These are phyloP conservation scores for Lineus longissimus DNA, from an alignment of 1,140 invertebrate species.

Conservation along the genomic window DNA sequence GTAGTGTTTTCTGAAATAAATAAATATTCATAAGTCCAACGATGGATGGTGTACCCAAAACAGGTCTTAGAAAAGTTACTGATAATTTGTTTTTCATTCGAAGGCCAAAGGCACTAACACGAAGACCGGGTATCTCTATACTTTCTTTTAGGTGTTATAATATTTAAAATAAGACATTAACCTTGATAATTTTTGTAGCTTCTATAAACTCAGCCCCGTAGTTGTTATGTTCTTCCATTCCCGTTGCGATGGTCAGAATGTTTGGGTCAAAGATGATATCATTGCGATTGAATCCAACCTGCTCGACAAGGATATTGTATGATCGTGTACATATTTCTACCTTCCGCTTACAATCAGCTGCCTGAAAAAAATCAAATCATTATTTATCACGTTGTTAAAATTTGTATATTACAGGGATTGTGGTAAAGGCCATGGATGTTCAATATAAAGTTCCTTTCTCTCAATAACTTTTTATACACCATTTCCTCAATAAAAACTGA, in stretches of 20 bases:
- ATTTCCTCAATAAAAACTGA: too few species aligned
- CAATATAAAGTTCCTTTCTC: too few species aligned
- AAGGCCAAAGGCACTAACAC: neutral
- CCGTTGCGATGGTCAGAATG: conserved; percentile 64
- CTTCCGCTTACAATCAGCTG: conserved; percentile 58
- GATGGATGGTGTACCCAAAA: too few species aligned
- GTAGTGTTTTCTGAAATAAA: conserved; percentile 54
- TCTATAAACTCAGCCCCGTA: conserved; percentile 63
- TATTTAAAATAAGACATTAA: too few species aligned
- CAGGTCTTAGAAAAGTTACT: too few species aligned
- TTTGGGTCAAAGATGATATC: conserved; percentile 69
- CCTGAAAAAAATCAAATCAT: conserved; percentile 36
- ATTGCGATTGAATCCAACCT: conserved; percentile 59
- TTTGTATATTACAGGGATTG: too few species aligned
- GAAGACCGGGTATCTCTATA: too few species aligned
- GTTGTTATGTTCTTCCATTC: conserved; percentile 63
- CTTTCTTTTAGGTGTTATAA: too few species aligned
- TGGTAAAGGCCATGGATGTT: too few species aligned
- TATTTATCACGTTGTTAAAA: too few species aligned
- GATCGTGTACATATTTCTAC: conserved; percentile 60
- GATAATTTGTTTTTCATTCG: too few species aligned
- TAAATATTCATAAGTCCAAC: neutral
- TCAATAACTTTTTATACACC: too few species aligned
- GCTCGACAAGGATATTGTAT: conserved; percentile 58
- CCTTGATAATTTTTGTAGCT: conserved; percentile 58